Evolutionary conservation across 2,888 invertebrate genomes (phyloP), one percentile per base, ranked within the genome.

Genomic region (Xylophagus ater): DNA sequence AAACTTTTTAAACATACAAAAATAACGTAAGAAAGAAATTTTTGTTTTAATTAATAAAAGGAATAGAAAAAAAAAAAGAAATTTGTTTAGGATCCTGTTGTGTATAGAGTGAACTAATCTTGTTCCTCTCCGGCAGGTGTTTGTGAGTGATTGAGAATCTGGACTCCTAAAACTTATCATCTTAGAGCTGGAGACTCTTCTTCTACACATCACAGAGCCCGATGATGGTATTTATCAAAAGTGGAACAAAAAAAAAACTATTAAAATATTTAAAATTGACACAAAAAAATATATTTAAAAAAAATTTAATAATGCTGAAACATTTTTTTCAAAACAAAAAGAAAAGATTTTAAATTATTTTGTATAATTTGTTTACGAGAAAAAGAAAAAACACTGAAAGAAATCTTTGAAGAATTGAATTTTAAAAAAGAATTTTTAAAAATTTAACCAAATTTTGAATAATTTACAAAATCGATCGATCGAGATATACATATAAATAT

Each of bases 41-140:
- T 30, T 18, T 12, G 34, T 40, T 40, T 26, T 8, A 26, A 8
- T 26, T 15, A 26, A 32, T 39, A 26, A 33, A 37, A 40, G 29
- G 32, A 33, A 37, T 37, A 41, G 39, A 37, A 39, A 39, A 39
- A 28, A 43, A 48, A 40, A 44, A 40, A 46, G 39, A 51, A 49
- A 47, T 45, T 49, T 51, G 49, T 50, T 52, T 53, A 52, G 53
- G 54, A 48, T 65, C 65, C 65, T 63, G 65, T 64, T 65, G 64
- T 60, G 63, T 64, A 58, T 49, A 65, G 65, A 66, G 65, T 53
- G 65, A 66, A 65, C 66, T 65, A 65, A 65, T 59, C 61, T 66
- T 63, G 65, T 66, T 65, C 66, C 65, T 65, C 66, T 66, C 66
- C 64, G 63, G 60, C 65, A 65, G 65, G 65, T 65, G 57, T 58